phyloP scores from a whole-genome alignment of 2,113 vertebrate genomes.

The Aleadryas rufinucha region DNA sequence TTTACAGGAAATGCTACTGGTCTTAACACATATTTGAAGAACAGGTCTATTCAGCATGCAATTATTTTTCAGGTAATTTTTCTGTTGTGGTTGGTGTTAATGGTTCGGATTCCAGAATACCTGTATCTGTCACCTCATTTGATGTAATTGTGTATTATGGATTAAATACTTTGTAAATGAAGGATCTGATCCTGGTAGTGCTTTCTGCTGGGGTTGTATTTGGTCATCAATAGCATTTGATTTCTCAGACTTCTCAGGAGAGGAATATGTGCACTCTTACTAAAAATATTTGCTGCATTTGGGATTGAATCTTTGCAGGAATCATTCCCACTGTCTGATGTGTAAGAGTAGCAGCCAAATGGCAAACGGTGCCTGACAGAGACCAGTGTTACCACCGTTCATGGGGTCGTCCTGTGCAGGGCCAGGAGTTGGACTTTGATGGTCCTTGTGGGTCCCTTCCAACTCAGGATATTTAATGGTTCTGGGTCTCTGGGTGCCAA shows the following conservation, averaged over 20 bases:
- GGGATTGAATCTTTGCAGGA: neutral
- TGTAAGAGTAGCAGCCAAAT: neutral
- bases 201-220: neutral
- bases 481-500: fast-evolving
- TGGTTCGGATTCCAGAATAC: neutral
- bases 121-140: neutral
- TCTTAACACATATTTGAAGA: neutral
- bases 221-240: neutral
- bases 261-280: neutral
- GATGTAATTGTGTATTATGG: neutral
- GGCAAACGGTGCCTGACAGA: neutral
- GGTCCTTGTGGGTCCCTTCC: neutral
- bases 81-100: neutral
- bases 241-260: neutral
- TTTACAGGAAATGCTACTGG: neutral
- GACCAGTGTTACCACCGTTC: neutral
- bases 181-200: neutral
- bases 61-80: neutral
- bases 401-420: neutral
- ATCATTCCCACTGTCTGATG: fast-evolving
- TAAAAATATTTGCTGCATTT: neutral
- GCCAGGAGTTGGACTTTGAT: neutral
- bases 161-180: neutral
- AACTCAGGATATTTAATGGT: neutral
- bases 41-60: neutral